Percentiles rank a stretch among this genome's conserved stretches.
Conservation (phyloP, 2,797 vertebrate species). For the Enteromius radiatus region DNA sequence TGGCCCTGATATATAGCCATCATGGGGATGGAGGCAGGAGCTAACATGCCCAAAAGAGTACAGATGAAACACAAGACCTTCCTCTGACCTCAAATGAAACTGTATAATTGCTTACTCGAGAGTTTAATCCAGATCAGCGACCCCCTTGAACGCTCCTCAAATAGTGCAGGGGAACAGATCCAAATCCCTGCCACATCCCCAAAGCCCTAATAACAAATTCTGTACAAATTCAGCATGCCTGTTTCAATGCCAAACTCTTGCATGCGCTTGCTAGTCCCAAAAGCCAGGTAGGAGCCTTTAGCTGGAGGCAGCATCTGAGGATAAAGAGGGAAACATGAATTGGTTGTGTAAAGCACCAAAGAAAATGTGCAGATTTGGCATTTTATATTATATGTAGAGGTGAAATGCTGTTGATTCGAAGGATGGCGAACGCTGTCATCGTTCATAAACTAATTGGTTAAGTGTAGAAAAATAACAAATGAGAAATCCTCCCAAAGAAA, state of each 20-base stretch:
- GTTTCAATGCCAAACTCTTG: not conserved
- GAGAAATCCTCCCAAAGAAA: not conserved
- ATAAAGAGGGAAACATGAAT: slow-evolving; percentile 8
- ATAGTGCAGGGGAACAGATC: not conserved
- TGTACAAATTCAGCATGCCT: not conserved
- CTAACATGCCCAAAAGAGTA: slow-evolving; percentile 30
- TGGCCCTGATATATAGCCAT: not conserved
- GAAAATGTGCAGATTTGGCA: not conserved
- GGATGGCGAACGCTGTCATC: not conserved
- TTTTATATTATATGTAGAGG: not conserved
- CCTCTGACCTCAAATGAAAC: slow-evolving; percentile 28
- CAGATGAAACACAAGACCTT: slow-evolving; percentile 38
- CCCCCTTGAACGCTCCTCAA: slow-evolving; percentile 11
- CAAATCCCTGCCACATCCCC: slow-evolving; percentile 5
- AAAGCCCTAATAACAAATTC: not conserved
- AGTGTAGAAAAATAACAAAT: slow-evolving; percentile 17
- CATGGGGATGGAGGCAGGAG: slow-evolving; percentile 21
- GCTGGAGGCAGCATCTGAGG: not conserved
- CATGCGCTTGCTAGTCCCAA: not conserved
- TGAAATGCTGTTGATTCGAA: slow-evolving; percentile 3
- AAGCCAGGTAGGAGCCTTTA: not conserved
- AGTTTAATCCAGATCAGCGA: slow-evolving; percentile 20
- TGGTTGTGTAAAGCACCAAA: not conserved
- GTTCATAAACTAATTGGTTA: slow-evolving; percentile 22
- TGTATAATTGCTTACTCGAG: slow-evolving; percentile 22